Conservation (phyloP, 2,113 vertebrate species). For the Etheostoma spectabile region DNA sequence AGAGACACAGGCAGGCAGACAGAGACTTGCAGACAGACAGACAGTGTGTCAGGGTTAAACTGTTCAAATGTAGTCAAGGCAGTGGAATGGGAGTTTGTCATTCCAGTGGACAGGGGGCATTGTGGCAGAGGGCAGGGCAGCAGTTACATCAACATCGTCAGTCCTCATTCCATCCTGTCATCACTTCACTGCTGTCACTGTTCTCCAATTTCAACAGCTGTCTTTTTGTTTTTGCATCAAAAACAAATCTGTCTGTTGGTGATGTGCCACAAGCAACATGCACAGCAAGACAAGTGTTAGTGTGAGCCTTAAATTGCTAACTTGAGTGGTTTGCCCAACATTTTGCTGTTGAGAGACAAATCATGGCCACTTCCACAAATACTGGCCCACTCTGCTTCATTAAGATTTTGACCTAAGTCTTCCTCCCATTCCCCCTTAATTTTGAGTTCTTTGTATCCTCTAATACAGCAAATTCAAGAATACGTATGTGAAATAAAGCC, state of each 20-base stretch:
- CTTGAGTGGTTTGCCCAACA: no score
- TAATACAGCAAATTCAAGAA: no score
- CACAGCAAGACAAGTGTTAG: no score
- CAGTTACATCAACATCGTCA: slow-evolving; percentile 15
- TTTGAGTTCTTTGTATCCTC: no score
- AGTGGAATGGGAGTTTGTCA: slow-evolving; percentile 25
- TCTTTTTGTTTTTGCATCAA: not conserved
- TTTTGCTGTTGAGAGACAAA: no score
- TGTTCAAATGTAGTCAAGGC: not conserved
- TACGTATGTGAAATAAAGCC: no score
- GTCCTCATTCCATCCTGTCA: not conserved
- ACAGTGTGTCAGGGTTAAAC: slow-evolving; percentile 10
- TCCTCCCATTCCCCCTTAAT: no score
- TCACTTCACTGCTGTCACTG: not conserved
- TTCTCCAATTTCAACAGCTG: not conserved
- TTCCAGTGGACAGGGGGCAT: slow-evolving; percentile 18
- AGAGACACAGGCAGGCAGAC: no score
- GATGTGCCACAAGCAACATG: not conserved
- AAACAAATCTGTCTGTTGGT: not conserved
- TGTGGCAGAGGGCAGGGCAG: slow-evolving; percentile 25
- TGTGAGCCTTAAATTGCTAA: no score
- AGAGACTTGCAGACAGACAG: not conserved
- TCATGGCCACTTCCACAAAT: no score
- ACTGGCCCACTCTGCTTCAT: no score
- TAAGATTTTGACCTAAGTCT: no score